A percentile compares a stretch with the other conserved stretches of the same genome.
Conservation (phyloP, 2,797 vertebrate species). For the Tragelaphus oryx region DNA sequence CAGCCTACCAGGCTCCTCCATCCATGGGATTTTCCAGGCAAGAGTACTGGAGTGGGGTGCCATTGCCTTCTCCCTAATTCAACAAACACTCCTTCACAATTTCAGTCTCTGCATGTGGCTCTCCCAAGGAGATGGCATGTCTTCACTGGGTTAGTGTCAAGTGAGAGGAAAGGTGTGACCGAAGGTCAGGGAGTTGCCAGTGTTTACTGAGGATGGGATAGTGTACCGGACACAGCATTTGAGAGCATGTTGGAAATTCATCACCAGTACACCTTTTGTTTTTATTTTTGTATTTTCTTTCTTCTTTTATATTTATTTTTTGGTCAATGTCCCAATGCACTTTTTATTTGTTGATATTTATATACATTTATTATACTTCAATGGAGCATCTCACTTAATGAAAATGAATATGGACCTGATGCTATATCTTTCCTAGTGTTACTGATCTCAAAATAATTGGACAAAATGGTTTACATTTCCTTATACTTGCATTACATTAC, state of each 20-base stretch:
- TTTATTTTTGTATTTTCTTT: background rate
- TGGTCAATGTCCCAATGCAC: background rate
- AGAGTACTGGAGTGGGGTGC: no score
- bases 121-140: background rate
- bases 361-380: background rate
- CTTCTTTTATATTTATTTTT: background rate
- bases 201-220: background rate
- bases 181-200: background rate
- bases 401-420: background rate
- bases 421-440: background rate
- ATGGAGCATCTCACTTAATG: constrained; percentile 6
- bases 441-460: constrained; percentile 32
- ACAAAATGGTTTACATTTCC: constrained; percentile 14
- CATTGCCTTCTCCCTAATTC: background rate
- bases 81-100: background rate
- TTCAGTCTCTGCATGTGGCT: background rate
- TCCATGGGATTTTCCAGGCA: no score
- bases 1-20: no score
- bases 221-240: background rate
- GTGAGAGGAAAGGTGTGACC: background rate
- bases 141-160: background rate
- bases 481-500: background rate
- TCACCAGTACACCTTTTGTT: background rate
- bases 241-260: background rate
- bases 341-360: background rate